Conservation (phyloP, 2,888 invertebrate genomes). For the Andrena marginata region DNA sequence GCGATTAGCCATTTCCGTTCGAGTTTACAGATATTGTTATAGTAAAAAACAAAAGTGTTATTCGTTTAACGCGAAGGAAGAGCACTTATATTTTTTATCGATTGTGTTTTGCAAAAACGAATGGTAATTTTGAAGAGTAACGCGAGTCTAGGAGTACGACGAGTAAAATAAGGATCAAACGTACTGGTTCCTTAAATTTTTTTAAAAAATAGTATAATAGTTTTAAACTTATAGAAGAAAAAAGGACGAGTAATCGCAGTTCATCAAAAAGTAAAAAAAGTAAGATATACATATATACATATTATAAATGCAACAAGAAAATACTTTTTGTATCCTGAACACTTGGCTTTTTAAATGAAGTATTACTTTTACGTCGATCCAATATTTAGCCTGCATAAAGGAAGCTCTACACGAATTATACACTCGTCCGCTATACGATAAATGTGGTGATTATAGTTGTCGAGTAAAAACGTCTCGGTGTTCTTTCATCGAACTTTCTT, state of each 20-base stretch:
- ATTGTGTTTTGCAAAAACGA: slow-evolving; percentile 45
- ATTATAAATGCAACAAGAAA: slow-evolving; percentile 34
- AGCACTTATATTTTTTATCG: slow-evolving; percentile 52
- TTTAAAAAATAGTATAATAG: slow-evolving; percentile 37
- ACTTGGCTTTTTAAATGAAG: slow-evolving; percentile 45
- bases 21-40: slow-evolving; percentile 39
- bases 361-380: slow-evolving; percentile 56
- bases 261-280: slow-evolving; percentile 35
- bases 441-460: slow-evolving; percentile 72
- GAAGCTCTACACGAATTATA: slow-evolving; percentile 60
- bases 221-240: slow-evolving; percentile 37
- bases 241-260: slow-evolving; percentile 56
- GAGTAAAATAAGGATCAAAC: slow-evolving; percentile 48
- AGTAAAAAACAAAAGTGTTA: slow-evolving; percentile 34
- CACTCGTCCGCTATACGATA: slow-evolving; percentile 64
- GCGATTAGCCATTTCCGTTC: slow-evolving; percentile 56
- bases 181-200: slow-evolving; percentile 58
- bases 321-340: slow-evolving; percentile 53
- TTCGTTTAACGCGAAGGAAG: slow-evolving; percentile 42
- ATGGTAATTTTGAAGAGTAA: slow-evolving; percentile 33
- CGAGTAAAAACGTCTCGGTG: slow-evolving; percentile 67
- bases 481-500: slow-evolving; percentile 77
- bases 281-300: slow-evolving; percentile 33
- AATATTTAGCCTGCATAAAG: slow-evolving; percentile 69
- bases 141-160: slow-evolving; percentile 34